These are phyloP conservation scores for Drosophila novamexicana DNA, from an alignment of 1,140 invertebrate genomes.

Conservation along the genomic window DNA sequence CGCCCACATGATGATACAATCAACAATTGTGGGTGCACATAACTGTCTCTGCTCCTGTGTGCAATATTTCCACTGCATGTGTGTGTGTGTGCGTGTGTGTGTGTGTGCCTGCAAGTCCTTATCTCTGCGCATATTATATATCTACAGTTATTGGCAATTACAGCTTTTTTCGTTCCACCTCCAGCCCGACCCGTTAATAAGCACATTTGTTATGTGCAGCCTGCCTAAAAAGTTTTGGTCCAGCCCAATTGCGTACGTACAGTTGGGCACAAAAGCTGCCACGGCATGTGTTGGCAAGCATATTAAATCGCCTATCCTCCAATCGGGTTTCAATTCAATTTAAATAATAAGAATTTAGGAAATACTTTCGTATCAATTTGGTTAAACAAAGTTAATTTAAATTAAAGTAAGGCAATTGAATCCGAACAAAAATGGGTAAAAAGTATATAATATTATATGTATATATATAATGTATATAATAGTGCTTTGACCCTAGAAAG, in stretches of 20 bases:
- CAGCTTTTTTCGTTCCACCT: conserved; percentile 55
- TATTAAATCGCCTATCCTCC: too few relatives aligned
- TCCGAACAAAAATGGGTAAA: too few relatives aligned
- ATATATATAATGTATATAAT: too few relatives aligned
- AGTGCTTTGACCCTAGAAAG: too few relatives aligned
- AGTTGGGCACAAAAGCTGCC: conserved; percentile 28
- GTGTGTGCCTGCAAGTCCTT: conserved; percentile 5
- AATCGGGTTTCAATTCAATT: too few relatives aligned
- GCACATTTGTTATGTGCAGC: conserved; percentile 22
- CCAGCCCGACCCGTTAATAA: conserved; percentile 32
- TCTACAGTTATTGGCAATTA: conserved; percentile 72
- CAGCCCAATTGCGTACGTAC: conserved; percentile 18
- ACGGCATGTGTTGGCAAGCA: not conserved
- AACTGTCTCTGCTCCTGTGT: conserved; percentile 35
- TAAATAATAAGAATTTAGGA: too few relatives aligned
- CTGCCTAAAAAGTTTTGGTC: conserved; percentile 14
- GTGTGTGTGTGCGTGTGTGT: not conserved
- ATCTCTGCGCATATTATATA: conserved; percentile 30
- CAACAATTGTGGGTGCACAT: conserved; percentile 44
- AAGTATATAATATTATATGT: too few relatives aligned
- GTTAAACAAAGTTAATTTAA: too few relatives aligned
- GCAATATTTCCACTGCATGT: conserved; percentile 7
- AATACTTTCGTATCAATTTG: too few relatives aligned
- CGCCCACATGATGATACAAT: conserved; percentile 27
- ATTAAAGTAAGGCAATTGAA: too few relatives aligned